Percentiles rank a stretch among this genome's conserved stretches.
Conservation (phyloP, 2,888 invertebrate genomes). For the Cotesia congregata region DNA sequence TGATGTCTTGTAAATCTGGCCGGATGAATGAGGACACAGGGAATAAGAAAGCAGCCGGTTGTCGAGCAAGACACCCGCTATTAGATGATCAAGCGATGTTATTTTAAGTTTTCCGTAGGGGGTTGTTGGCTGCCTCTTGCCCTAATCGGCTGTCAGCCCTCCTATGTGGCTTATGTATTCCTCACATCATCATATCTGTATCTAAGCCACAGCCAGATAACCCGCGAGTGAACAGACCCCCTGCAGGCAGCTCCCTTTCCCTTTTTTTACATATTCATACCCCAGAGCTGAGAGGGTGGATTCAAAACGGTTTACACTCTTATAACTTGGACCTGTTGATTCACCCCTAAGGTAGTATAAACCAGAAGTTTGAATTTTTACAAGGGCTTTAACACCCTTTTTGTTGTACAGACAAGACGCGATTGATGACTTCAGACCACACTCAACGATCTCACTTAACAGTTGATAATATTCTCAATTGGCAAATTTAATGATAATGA, state of each 20-base stretch:
- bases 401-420: conserved; percentile 1
- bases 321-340: conserved; percentile 69
- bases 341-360: conserved; percentile 42
- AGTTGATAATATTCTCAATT: conserved; percentile 60
- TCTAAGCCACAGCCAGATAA: background rate
- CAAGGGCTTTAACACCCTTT: background rate
- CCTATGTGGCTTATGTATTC: conserved; percentile 16
- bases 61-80: conserved; percentile 62
- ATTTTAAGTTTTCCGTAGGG: conserved; percentile 70
- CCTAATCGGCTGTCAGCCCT: conserved; percentile 67
- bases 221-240: conserved; percentile 30
- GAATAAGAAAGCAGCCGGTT: conserved; percentile 62
- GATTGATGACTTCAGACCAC: background rate
- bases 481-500: conserved; percentile 66
- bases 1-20: background rate
- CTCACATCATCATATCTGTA: conserved; percentile 1
- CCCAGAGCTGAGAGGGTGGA: conserved; percentile 63
- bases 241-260: conserved; percentile 51
- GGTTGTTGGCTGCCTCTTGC: conserved; percentile 58
- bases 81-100: conserved; percentile 69
- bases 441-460: background rate
- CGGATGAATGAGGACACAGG: conserved; percentile 40
- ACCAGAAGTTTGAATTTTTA: conserved; percentile 25
- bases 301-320: conserved; percentile 70
- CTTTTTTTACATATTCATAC: conserved; percentile 55